A percentile compares a stretch with the other conserved stretches of the same genome.
Evolutionary conservation across 1,140 invertebrate genomes (phyloP).

Genomic region (Rhizoglyphus robini): DNA sequence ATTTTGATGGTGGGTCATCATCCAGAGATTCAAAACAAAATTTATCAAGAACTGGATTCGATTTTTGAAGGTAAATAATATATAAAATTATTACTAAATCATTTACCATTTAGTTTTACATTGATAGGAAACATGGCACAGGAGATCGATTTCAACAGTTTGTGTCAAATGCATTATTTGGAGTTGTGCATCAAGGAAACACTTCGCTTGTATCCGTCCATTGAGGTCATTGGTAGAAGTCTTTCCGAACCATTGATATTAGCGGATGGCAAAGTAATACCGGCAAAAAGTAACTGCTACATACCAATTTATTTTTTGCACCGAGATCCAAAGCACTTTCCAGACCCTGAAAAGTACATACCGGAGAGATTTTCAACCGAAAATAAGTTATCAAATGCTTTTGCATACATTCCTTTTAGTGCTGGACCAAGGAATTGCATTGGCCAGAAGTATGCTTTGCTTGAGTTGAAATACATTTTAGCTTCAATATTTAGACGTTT

Average conservation of each 20-base stretch:
- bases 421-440: conserved; percentile 34
- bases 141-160: conserved; percentile 40
- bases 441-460: conserved; percentile 37
- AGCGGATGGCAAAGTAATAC: conserved; percentile 56
- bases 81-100: conserved; percentile 53
- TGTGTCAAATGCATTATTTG: conserved; percentile 61
- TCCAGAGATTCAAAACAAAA: conserved; percentile 44
- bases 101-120: not conserved
- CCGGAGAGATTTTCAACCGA: conserved; percentile 50
- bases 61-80: conserved; percentile 37
- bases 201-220: conserved; percentile 66
- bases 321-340: conserved; percentile 47
- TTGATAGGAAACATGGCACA: conserved; percentile 44
- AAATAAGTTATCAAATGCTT: conserved; percentile 40
- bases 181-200: conserved; percentile 69
- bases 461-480: conserved; percentile 42
- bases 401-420: conserved; percentile 34
- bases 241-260: conserved; percentile 47
- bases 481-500: conserved; percentile 34
- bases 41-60: conserved; percentile 35
- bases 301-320: conserved; percentile 44
- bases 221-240: conserved; percentile 62
- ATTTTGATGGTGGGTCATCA: conserved; percentile 39
- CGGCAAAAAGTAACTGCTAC: conserved; percentile 34
- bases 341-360: conserved; percentile 55